These are phyloP conservation scores for Cerastis rubricosa DNA, from an alignment of 2,888 invertebrate genomes.

Conservation along the genomic window DNA sequence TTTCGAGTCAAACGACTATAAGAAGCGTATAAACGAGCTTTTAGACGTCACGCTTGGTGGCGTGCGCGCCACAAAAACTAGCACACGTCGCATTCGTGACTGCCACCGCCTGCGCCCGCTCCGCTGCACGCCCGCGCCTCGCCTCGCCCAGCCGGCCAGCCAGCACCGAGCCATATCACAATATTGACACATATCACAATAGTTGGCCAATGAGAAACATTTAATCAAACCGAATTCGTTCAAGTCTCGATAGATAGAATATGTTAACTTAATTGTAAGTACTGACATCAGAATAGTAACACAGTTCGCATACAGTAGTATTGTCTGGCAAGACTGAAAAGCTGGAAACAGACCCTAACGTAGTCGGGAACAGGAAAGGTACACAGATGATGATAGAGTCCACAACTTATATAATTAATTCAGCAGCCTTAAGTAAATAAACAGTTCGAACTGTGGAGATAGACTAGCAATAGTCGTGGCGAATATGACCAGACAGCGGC, in stretches of 20 bases:
- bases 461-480: neutral
- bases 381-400: too few relatives aligned
- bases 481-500: neutral
- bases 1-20: constrained; percentile 81
- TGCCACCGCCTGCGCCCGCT: constrained; percentile 67
- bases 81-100: constrained; percentile 82
- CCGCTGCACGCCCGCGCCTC: constrained; percentile 57
- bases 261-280: neutral
- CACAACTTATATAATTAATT: neutral
- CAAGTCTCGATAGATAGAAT: constrained; percentile 3
- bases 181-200: constrained; percentile 59
- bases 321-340: neutral
- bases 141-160: constrained; percentile 24
- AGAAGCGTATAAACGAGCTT: constrained; percentile 89
- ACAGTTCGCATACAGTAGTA: neutral
- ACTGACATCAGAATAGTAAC: neutral
- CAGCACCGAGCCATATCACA: constrained; percentile 16
- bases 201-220: constrained; percentile 8
- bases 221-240: neutral
- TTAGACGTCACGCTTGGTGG: constrained; percentile 86
- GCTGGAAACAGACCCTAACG: neutral
- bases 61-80: constrained; percentile 83
- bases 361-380: neutral
- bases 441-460: neutral
- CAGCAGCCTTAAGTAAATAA: neutral